These are phyloP conservation scores for Cephus pulcher DNA, from an alignment of 2,888 invertebrate species.

Conservation along the genomic window DNA sequence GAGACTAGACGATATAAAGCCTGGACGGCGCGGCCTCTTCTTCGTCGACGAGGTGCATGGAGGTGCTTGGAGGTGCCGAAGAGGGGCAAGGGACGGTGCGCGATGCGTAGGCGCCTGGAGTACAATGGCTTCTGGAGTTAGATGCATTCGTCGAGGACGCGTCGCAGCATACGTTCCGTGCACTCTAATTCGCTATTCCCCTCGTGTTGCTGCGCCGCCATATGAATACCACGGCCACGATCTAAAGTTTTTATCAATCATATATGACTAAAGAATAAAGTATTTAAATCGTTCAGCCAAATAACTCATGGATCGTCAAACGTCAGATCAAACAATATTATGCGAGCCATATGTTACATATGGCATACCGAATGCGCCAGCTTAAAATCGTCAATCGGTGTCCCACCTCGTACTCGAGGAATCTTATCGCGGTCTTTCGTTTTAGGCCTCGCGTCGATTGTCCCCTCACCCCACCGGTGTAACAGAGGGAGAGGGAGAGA, in stretches of 20 bases:
- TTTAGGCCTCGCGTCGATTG: too few relatives aligned
- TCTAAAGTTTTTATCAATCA: not conserved
- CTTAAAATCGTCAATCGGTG: not conserved
- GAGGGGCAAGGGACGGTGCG: not conserved
- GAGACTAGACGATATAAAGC: slow-evolving; percentile 13
- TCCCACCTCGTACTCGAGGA: not conserved
- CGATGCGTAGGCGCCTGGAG: slow-evolving; percentile 5
- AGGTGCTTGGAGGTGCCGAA: too few relatives aligned
- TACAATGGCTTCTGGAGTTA: slow-evolving; percentile 7
- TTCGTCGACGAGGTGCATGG: not conserved
- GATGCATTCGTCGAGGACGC: slow-evolving; percentile 10
- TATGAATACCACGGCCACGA: not conserved
- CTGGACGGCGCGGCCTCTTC: not conserved
- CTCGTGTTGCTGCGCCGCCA: not conserved
- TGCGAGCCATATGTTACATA: too few relatives aligned
- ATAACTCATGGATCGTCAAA: too few relatives aligned
- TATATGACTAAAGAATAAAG: too few relatives aligned
- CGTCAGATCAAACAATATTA: too few relatives aligned
- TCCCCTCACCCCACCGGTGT: too few relatives aligned
- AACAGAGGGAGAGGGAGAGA: too few relatives aligned
- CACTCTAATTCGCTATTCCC: not conserved
- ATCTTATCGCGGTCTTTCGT: not conserved
- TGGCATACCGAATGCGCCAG: too few relatives aligned
- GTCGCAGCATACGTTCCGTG: not conserved
- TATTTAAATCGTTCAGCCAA: too few relatives aligned